A percentile compares a stretch with the other conserved stretches of the same genome.
These are phyloP conservation scores for Crenichthys baileyi DNA, from an alignment of 2,797 vertebrate genomes.

Conservation along the genomic window DNA sequence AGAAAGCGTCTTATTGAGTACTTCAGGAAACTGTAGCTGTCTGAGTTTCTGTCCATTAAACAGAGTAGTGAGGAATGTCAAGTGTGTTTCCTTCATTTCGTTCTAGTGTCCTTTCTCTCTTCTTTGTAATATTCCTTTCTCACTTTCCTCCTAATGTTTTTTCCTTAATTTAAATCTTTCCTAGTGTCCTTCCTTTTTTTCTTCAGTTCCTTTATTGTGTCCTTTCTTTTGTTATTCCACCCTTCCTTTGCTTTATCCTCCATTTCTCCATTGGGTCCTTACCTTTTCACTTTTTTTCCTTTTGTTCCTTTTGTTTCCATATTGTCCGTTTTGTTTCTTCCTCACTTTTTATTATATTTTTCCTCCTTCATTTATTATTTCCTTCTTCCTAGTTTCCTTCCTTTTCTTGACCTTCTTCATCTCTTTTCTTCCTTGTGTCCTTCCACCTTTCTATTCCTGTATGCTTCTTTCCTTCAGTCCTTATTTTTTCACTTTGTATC, in stretches of 20 bases:
- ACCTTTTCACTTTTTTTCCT: background rate
- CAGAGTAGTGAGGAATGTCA: conserved; percentile 59
- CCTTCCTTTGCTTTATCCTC: background rate
- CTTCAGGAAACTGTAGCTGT: conserved; percentile 55
- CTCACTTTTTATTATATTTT: too few species aligned
- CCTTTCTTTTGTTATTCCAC: background rate
- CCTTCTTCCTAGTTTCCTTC: background rate
- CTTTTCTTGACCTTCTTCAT: too few species aligned
- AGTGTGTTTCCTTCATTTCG: background rate
- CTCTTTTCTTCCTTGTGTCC: background rate
- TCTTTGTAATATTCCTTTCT: background rate
- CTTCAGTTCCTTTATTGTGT: background rate
- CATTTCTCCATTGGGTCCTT: background rate
- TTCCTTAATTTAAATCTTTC: background rate
- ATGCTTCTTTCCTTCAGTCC: too few species aligned
- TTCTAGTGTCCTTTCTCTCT: background rate
- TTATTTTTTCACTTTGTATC: background rate
- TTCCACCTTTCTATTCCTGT: background rate
- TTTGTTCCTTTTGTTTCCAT: too few species aligned
- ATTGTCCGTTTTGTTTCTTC: too few species aligned
- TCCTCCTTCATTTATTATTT: background rate
- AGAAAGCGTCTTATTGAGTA: conserved; percentile 60
- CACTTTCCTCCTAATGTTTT: too few species aligned
- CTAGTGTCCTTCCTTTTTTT: background rate
- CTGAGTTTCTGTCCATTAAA: conserved; percentile 54